Percentiles rank a stretch among this genome's conserved stretches.
These are phyloP conservation scores for Emydocephalus ijimae DNA, from an alignment of 2,113 vertebrate species.

Conservation along the genomic window DNA sequence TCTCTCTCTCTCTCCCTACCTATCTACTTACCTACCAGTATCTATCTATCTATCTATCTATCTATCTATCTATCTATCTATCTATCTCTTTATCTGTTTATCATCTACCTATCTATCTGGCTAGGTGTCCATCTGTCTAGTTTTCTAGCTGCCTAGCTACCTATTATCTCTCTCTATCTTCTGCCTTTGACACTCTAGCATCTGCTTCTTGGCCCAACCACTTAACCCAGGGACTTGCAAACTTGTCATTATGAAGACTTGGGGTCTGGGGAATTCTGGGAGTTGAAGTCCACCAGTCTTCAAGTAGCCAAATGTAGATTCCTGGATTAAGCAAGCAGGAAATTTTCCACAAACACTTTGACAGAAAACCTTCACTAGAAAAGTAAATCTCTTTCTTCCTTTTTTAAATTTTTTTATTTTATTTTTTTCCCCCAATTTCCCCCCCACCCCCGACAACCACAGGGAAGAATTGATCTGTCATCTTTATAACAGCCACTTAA, in stretches of 20 bases:
- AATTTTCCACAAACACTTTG: neutral
- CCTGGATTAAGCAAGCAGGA: neutral
- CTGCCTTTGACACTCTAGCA: neutral
- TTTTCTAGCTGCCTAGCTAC: no score
- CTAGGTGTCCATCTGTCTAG: neutral
- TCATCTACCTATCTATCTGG: no score
- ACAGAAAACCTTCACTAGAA: neutral
- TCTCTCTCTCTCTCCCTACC: no score
- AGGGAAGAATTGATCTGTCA: conserved; percentile 31
- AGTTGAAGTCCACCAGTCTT: neutral
- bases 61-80: no score
- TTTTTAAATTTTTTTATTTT: no score
- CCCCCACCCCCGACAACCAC: neutral
- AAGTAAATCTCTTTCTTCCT: neutral
- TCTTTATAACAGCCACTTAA: conserved; percentile 35
- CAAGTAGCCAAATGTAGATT: neutral
- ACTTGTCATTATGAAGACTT: neutral
- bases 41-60: no score
- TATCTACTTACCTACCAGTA: no score
- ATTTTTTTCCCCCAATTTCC: neutral
- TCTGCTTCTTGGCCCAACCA: neutral
- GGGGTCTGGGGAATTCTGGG: neutral
- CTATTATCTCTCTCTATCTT: neutral
- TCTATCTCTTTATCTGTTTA: no score
- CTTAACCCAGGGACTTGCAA: neutral